A percentile compares a stretch with the other conserved stretches of the same genome.
Conservation (phyloP, 1,140 invertebrate species). For the Trachymyrmex septentrionalis region DNA sequence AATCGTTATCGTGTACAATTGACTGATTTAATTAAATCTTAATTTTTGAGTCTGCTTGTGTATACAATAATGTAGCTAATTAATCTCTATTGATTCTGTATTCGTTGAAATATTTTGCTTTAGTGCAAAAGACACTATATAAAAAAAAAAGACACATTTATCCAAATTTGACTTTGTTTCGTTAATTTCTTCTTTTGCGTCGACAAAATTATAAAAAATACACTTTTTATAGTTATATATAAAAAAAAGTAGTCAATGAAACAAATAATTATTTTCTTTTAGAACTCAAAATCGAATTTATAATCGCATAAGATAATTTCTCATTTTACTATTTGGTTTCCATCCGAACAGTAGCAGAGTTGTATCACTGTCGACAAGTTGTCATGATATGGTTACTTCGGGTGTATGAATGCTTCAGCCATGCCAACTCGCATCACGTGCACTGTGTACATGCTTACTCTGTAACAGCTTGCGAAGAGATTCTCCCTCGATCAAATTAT, state of each 20-base stretch:
- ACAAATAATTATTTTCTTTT: not conserved
- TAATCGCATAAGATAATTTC: not conserved
- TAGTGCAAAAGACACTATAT: not conserved
- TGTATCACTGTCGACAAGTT: constrained; percentile 46
- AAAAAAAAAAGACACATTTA: not conserved
- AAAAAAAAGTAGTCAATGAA: not conserved
- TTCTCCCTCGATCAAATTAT: constrained; percentile 27
- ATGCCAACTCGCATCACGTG: constrained; percentile 42
- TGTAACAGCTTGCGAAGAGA: constrained; percentile 34
- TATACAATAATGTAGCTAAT: not conserved
- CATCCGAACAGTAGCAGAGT: not conserved
- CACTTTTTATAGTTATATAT: not conserved
- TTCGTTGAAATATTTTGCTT: not conserved
- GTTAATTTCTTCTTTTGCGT: not conserved
- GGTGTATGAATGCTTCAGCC: not conserved
- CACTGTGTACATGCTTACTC: not conserved
- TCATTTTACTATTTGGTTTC: not conserved
- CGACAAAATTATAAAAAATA: not conserved
- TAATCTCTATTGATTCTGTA: not conserved
- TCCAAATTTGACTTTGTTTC: not conserved
- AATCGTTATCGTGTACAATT: constrained; percentile 13
- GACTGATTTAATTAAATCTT: not conserved
- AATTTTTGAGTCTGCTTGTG: not conserved
- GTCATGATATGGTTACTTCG: constrained; percentile 48
- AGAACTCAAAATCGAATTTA: not conserved